These are phyloP conservation scores for Gorilla gorilla DNA, from an alignment of 2,113 vertebrate genomes.

Conservation along the genomic window DNA sequence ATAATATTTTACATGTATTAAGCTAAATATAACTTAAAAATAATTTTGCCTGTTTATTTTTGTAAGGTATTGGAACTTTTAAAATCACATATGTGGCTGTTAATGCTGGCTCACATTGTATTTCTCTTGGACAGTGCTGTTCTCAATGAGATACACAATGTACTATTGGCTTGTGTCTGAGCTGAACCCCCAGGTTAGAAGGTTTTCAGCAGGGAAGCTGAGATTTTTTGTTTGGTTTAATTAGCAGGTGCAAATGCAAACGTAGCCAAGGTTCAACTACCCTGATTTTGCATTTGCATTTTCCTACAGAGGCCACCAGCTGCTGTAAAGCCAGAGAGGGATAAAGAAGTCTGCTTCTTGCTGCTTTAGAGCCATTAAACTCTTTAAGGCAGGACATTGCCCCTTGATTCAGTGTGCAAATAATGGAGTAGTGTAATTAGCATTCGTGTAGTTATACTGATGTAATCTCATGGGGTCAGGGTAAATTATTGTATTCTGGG, in stretches of 20 bases:
- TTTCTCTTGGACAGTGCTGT: not conserved
- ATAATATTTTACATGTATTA: not conserved
- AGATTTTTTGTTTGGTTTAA: slow-evolving; percentile 57
- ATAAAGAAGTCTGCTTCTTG: slow-evolving; percentile 44
- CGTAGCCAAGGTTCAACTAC: not conserved
- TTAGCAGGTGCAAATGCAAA: slow-evolving; percentile 66
- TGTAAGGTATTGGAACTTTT: not conserved
- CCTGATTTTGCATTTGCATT: slow-evolving; percentile 51
- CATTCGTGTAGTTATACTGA: slow-evolving; percentile 52
- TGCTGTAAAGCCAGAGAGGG: slow-evolving; percentile 60
- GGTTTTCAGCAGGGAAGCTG: slow-evolving; percentile 29
- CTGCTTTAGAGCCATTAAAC: slow-evolving; percentile 62
- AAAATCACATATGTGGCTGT: not conserved
- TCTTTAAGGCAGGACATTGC: slow-evolving; percentile 65
- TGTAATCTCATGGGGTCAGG: slow-evolving; percentile 54
- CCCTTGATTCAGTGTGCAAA: slow-evolving; percentile 70
- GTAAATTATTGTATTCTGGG: slow-evolving; percentile 48
- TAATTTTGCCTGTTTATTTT: not conserved
- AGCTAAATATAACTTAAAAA: not conserved
- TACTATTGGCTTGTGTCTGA: not conserved
- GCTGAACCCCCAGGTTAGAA: not conserved
- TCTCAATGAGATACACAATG: not conserved
- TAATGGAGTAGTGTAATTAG: slow-evolving; percentile 61
- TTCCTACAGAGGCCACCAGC: slow-evolving; percentile 69
- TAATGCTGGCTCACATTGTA: not conserved